Evolutionary conservation across 23 tunicate genomes (phyloP).

Genomic region (Diplosoma virens): DNA sequence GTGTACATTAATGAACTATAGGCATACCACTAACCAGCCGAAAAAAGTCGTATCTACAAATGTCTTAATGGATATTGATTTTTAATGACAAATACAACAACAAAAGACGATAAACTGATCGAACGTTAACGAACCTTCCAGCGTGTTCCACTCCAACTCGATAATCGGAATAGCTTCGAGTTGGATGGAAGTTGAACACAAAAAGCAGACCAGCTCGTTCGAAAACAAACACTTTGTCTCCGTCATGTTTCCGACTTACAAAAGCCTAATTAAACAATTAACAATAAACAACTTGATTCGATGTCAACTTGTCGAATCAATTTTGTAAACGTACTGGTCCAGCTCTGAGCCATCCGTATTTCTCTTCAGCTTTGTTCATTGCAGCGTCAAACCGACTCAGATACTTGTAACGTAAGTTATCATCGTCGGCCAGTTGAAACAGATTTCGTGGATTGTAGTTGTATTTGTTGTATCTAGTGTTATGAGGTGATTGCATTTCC

Average conservation of each 20-base stretch:
- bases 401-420: conserved; percentile 62
- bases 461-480: conserved; percentile 32
- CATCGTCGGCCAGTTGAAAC: conserved; percentile 74
- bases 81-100: background rate
- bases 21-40: background rate
- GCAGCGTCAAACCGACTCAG: conserved; percentile 71
- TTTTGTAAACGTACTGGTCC: conserved; percentile 35
- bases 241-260: conserved; percentile 27
- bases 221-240: conserved; percentile 26
- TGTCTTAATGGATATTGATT: background rate
- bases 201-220: conserved; percentile 28
- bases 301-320: background rate
- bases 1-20: too few species aligned
- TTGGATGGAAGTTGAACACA: conserved; percentile 35
- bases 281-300: background rate
- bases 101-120: too few species aligned
- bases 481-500: conserved; percentile 66
- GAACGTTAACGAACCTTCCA: conserved; percentile 22
- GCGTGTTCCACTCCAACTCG: conserved; percentile 28
- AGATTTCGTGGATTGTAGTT: conserved; percentile 50
- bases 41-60: background rate
- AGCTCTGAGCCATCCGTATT: conserved; percentile 68
- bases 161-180: conserved; percentile 15
- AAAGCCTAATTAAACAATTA: conserved; percentile 13
- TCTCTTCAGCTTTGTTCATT: conserved; percentile 68